Evolutionary conservation across 2,888 invertebrate genomes (phyloP).

Genomic region (Hirtodrosophila duncani): DNA sequence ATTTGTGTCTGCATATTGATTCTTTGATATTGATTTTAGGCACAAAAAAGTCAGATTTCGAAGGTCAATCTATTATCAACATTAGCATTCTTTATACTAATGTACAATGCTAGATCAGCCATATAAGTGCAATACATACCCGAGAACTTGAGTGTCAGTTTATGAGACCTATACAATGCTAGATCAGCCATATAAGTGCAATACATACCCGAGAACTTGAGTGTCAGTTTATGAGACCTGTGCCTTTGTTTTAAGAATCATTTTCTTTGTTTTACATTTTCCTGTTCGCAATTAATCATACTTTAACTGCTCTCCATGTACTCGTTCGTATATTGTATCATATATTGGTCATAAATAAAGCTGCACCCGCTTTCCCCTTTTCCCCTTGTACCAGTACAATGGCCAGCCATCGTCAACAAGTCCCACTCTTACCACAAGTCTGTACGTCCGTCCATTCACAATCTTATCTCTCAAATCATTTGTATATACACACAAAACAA

Average conservation of each 20-base stretch:
- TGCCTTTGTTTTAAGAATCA: conserved; percentile 15
- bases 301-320: too few relatives aligned
- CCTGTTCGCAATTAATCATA: conserved; percentile 24
- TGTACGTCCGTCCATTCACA: conserved; percentile 13
- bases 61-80: too few relatives aligned
- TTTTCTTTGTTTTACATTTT: conserved; percentile 20
- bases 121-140: too few relatives aligned
- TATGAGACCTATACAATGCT: conserved; percentile 1
- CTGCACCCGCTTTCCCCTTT: conserved; percentile 6
- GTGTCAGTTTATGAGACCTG: conserved; percentile 11
- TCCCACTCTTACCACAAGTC: too few relatives aligned
- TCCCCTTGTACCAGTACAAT: background rate
- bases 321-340: conserved; percentile 12
- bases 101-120: too few relatives aligned
- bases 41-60: too few relatives aligned
- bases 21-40: too few relatives aligned
- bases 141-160: conserved; percentile 17
- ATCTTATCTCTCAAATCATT: conserved; percentile 39
- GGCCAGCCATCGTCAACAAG: too few relatives aligned
- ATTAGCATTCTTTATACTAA: too few relatives aligned
- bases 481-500: conserved; percentile 14
- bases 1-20: too few relatives aligned
- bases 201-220: too few relatives aligned
- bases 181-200: too few relatives aligned
- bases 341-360: conserved; percentile 24